These are phyloP conservation scores for Andrena praecox DNA, from an alignment of 2,888 invertebrate genomes.

Conservation along the genomic window DNA sequence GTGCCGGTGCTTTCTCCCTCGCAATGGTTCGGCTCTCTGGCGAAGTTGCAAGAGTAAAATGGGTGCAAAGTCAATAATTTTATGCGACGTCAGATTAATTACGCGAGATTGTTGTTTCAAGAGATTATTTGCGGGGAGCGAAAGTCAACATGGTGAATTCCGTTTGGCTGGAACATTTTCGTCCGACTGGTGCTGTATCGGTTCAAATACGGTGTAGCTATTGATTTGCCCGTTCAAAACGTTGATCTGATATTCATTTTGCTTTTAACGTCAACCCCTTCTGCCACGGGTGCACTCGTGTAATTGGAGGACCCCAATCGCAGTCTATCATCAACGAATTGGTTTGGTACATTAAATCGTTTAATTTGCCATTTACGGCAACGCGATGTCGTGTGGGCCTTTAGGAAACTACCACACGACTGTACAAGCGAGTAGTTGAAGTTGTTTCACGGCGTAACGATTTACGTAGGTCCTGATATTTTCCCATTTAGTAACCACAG, in stretches of 20 bases:
- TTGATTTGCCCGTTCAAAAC: neutral
- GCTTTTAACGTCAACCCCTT: slow-evolving; percentile 22
- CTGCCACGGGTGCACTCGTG: slow-evolving; percentile 1
- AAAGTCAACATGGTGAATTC: neutral
- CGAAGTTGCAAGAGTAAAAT: neutral
- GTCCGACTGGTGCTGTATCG: neutral
- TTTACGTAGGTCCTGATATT: neutral
- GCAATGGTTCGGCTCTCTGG: neutral
- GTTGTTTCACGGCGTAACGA: neutral
- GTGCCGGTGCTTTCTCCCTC: slow-evolving; percentile 11
- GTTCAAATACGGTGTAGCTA: slow-evolving; percentile 5
- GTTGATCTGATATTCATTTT: slow-evolving; percentile 26
- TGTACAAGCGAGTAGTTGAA: neutral
- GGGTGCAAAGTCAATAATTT: neutral
- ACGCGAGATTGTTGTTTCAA: too few relatives aligned
- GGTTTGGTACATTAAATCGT: slow-evolving; percentile 58
- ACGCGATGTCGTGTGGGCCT: neutral
- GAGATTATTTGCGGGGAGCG: too few relatives aligned
- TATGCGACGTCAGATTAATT: neutral
- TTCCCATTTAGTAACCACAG: neutral
- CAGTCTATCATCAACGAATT: slow-evolving; percentile 53
- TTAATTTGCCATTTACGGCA: slow-evolving; percentile 46
- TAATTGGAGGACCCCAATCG: slow-evolving; percentile 57
- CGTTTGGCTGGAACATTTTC: neutral
- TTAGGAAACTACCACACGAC: slow-evolving; percentile 19